These are phyloP conservation scores for Conchocele bisecta DNA, from an alignment of 2,888 invertebrate genomes.

Conservation along the genomic window DNA sequence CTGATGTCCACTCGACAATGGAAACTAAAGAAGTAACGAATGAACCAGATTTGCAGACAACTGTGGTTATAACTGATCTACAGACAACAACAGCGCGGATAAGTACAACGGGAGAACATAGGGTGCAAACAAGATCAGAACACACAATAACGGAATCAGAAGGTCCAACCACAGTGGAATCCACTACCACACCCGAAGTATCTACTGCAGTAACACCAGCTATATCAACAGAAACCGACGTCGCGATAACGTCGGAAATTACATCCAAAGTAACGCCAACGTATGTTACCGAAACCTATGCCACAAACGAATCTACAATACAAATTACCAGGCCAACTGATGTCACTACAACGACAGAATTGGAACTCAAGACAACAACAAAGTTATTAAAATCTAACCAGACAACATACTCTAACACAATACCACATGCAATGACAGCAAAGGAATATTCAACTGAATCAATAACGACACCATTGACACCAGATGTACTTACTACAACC, in stretches of 20 bases:
- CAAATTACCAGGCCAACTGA: neutral
- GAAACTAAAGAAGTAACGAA: neutral
- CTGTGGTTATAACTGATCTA: neutral
- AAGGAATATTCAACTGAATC: neutral
- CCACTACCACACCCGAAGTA: neutral
- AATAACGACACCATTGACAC: constrained; percentile 7
- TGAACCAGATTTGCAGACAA: neutral
- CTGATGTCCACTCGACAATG: neutral
- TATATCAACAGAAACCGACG: neutral
- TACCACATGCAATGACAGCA: too few relatives aligned
- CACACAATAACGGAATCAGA: neutral
- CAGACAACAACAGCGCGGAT: neutral
- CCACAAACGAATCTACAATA: neutral
- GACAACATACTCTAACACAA: too few relatives aligned
- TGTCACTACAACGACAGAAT: too few relatives aligned
- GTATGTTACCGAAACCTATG: neutral
- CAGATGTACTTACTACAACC: too few relatives aligned
- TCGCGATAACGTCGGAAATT: neutral
- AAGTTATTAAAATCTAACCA: too few relatives aligned
- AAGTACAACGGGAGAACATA: neutral
- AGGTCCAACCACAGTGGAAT: neutral
- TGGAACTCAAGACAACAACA: too few relatives aligned
- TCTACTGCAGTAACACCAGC: neutral
- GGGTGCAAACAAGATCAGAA: neutral
- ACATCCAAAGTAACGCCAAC: neutral